These are phyloP conservation scores for Lasiurus borealis DNA, from an alignment of 2,113 vertebrate species.

Conservation along the genomic window DNA sequence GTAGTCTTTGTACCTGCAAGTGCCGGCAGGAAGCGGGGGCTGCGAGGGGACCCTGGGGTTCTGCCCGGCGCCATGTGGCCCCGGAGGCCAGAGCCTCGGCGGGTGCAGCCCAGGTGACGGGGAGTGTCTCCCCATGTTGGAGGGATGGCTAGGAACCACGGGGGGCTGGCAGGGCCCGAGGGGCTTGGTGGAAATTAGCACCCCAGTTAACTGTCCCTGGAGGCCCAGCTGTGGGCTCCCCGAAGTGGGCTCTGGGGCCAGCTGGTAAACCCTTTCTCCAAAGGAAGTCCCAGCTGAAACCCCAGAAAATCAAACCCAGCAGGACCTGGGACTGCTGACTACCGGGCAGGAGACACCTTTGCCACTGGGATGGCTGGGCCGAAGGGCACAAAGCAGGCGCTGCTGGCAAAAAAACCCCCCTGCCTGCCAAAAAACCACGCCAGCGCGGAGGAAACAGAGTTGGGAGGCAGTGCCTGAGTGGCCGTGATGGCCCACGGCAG, in stretches of 20 bases:
- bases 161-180: not conserved
- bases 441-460: rapidly evolving
- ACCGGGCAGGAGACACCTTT: not conserved
- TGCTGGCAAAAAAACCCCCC: too few relatives aligned
- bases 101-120: rapidly evolving
- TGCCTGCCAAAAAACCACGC: not conserved
- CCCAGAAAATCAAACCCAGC: not conserved
- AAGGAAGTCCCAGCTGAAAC: not conserved
- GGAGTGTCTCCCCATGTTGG: too few relatives aligned
- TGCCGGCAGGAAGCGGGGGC: not conserved
- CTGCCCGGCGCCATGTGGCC: rapidly evolving
- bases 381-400: not conserved
- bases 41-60: rapidly evolving
- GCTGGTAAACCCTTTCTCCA: too few relatives aligned
- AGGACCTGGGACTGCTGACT: not conserved
- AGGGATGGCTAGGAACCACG: rapidly evolving
- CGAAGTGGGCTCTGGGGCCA: not conserved
- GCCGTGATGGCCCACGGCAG: not conserved
- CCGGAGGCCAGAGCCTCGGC: rapidly evolving
- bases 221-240: rapidly evolving
- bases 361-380: not conserved
- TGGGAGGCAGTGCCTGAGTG: rapidly evolving
- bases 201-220: rapidly evolving
- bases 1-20: slow-evolving; percentile 96
- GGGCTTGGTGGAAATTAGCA: not conserved